Conservation (phyloP, 2,888 invertebrate genomes). For the Ochropleura plecta region DNA sequence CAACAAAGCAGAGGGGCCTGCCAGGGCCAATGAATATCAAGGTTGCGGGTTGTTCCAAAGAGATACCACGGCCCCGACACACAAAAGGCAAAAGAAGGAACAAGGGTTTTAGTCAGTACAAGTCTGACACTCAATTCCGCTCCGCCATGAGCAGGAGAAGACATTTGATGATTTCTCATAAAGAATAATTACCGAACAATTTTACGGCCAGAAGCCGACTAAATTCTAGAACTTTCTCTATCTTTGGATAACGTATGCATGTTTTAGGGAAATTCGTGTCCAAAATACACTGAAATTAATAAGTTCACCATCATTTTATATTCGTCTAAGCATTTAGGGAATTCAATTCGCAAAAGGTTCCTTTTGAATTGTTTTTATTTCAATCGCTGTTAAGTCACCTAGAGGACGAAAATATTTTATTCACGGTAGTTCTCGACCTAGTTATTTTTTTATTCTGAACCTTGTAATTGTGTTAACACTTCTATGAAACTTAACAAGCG, state of each 20-base stretch:
- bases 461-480: constrained; percentile 10
- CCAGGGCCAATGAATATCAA: too few relatives aligned
- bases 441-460: constrained; percentile 12
- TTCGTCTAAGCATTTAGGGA: too few relatives aligned
- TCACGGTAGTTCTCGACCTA: constrained; percentile 20
- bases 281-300: constrained; percentile 2
- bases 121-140: too few relatives aligned
- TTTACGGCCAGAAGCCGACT: background rate
- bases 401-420: constrained; percentile 18
- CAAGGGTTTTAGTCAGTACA: too few relatives aligned
- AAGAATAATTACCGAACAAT: background rate
- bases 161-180: too few relatives aligned
- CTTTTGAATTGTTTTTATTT: constrained; percentile 18
- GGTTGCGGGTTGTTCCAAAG: too few relatives aligned
- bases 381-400: constrained; percentile 15
- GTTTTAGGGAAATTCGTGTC: background rate
- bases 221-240: background rate
- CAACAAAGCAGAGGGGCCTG: too few relatives aligned
- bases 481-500: background rate
- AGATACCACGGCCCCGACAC: too few relatives aligned
- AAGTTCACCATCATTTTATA: background rate
- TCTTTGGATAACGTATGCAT: background rate
- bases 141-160: too few relatives aligned
- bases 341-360: constrained; percentile 14
- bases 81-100: too few relatives aligned